Percentiles rank a stretch among this genome's conserved stretches.
These are phyloP conservation scores for Nautilus pompilius DNA, from an alignment of 1,140 invertebrate species.

Conservation along the genomic window DNA sequence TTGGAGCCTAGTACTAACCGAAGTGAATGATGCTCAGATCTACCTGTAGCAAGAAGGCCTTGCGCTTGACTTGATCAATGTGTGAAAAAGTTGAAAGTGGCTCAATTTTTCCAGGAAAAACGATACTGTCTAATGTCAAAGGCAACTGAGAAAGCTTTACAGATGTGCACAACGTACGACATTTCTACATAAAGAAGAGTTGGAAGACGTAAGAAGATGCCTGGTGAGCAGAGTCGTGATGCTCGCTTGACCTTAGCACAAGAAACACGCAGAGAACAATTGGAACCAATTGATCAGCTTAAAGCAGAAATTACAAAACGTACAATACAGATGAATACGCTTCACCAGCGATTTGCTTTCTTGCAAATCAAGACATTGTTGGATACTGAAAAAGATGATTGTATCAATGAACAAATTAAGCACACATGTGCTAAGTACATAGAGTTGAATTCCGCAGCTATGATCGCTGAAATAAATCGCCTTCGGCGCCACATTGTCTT, in stretches of 20 bases:
- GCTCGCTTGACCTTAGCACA: not conserved
- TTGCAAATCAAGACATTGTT: too few relatives aligned
- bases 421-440: too few relatives aligned
- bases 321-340: too few relatives aligned
- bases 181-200: not conserved
- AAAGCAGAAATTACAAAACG: too few relatives aligned
- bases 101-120: conserved; percentile 14
- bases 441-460: too few relatives aligned
- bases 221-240: not conserved
- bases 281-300: too few relatives aligned
- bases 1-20: not conserved
- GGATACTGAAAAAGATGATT: too few relatives aligned
- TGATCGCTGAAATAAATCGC: too few relatives aligned
- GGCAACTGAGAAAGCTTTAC: not conserved
- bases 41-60: not conserved
- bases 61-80: not conserved
- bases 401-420: too few relatives aligned
- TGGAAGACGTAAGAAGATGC: not conserved
- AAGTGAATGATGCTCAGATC: not conserved
- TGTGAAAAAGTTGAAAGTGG: conserved; percentile 10
- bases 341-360: too few relatives aligned
- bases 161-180: not conserved
- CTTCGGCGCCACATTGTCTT: too few relatives aligned
- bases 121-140: not conserved
- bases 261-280: not conserved